phyloP scores from a whole-genome alignment of 2,797 vertebrate genomes.

The Erpetoichthys calabaricus region DNA sequence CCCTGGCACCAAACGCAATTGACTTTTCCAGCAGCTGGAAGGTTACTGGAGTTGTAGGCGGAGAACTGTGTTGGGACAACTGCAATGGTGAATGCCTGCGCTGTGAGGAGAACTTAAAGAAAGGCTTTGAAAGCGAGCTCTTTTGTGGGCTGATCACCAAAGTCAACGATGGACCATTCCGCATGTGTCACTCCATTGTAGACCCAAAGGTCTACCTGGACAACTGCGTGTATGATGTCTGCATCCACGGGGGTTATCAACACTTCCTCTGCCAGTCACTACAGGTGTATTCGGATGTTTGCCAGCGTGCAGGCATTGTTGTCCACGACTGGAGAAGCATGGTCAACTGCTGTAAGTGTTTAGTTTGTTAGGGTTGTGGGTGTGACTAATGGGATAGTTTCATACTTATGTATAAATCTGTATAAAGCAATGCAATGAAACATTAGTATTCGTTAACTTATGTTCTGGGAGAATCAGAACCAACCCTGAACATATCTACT shows the following conservation, averaged over 20 bases:
- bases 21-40: slow-evolving; percentile 47
- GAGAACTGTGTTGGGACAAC: slow-evolving; percentile 29
- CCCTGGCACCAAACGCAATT: background rate
- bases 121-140: slow-evolving; percentile 11
- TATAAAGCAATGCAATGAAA: too few relatives aligned
- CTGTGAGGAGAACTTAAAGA: slow-evolving; percentile 15
- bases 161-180: slow-evolving; percentile 27
- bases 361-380: too few relatives aligned
- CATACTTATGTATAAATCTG: too few relatives aligned
- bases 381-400: too few relatives aligned
- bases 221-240: slow-evolving; percentile 48
- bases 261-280: slow-evolving; percentile 34
- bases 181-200: slow-evolving; percentile 25
- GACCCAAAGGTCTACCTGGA: slow-evolving; percentile 26
- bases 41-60: slow-evolving; percentile 20
- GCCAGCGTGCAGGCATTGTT: slow-evolving; percentile 29
- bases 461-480: too few relatives aligned
- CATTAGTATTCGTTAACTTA: too few relatives aligned
- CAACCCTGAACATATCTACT: too few relatives aligned
- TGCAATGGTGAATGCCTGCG: slow-evolving; percentile 25
- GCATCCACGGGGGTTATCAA: slow-evolving; percentile 20
- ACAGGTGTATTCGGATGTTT: slow-evolving; percentile 38
- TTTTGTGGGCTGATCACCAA: slow-evolving; percentile 19
- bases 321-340: slow-evolving; percentile 39
- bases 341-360: slow-evolving; percentile 52